Evolutionary conservation across 2,797 vertebrate species (phyloP).

Genomic region (Brachymystax lenok): DNA sequence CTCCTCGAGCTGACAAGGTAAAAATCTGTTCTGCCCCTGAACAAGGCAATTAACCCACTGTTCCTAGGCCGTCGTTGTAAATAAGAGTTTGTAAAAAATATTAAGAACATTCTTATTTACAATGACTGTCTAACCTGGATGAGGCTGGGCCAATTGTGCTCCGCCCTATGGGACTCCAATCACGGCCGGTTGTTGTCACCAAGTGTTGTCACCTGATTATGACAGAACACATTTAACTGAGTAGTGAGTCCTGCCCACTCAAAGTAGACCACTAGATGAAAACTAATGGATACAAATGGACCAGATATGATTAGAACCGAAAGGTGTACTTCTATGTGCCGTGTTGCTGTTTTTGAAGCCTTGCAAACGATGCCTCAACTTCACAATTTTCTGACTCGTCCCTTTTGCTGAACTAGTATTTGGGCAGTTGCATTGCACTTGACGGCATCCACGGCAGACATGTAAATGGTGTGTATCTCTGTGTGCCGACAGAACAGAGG

Average conservation of each 20-base stretch:
- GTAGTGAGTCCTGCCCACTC: conserved; percentile 1
- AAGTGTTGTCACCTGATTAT: conserved; percentile 29
- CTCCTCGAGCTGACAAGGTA: too few relatives aligned
- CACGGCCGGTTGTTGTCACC: too few relatives aligned
- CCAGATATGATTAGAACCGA: neutral
- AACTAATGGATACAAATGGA: neutral
- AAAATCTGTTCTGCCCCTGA: too few relatives aligned
- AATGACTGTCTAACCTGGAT: too few relatives aligned
- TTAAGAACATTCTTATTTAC: too few relatives aligned
- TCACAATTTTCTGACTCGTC: neutral
- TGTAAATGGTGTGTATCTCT: conserved; percentile 7
- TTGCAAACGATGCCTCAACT: neutral
- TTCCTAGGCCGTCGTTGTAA: too few relatives aligned
- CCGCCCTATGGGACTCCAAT: too few relatives aligned
- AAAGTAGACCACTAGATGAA: conserved; percentile 12
- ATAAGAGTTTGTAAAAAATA: too few relatives aligned
- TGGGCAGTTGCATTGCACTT: conserved; percentile 12
- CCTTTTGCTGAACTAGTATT: neutral
- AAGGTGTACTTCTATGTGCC: neutral
- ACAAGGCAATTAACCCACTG: too few relatives aligned
- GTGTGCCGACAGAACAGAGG: conserved; percentile 69
- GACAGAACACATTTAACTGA: conserved; percentile 27
- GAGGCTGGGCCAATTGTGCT: too few relatives aligned
- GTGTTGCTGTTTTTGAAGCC: neutral
- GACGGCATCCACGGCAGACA: conserved; percentile 1